Conservation (phyloP, 2,113 vertebrate genomes). For the Rhea pennata region DNA sequence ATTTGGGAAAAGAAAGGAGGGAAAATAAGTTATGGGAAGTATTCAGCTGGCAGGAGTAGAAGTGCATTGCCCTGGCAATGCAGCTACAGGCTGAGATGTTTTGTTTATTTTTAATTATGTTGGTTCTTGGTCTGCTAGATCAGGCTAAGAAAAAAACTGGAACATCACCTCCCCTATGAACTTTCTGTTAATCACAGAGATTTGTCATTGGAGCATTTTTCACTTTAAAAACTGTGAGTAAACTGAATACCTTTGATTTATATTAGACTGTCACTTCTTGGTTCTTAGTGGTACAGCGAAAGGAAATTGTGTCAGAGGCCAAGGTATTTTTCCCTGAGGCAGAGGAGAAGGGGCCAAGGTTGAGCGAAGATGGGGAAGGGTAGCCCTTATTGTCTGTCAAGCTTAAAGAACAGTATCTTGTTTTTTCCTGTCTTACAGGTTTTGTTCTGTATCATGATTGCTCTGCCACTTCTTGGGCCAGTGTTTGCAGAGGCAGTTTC, state of each 20-base stretch:
- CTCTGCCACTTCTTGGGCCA: background rate
- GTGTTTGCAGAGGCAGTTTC: background rate
- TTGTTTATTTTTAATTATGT: background rate
- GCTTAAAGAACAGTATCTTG: background rate
- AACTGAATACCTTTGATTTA: background rate
- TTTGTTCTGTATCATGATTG: background rate
- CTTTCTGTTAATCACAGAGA: background rate
- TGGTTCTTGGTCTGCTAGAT: background rate
- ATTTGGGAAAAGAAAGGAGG: background rate
- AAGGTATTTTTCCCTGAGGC: background rate
- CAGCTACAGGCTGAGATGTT: background rate
- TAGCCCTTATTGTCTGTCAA: background rate
- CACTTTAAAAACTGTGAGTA: background rate
- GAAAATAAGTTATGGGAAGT: background rate
- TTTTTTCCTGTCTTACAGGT: background rate
- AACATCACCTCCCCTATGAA: background rate
- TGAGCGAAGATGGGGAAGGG: background rate
- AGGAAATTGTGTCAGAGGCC: background rate
- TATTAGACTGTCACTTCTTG: accelerated
- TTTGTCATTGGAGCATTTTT: background rate
- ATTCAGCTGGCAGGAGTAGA: background rate
- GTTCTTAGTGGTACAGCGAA: background rate
- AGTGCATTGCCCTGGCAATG: background rate
- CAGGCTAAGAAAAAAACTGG: background rate
- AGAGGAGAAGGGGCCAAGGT: background rate